Percentiles rank a stretch among this genome's conserved stretches.
Conservation (phyloP, 92 coral and sea anemone genomes). For the Bergia puertoricense region DNA sequence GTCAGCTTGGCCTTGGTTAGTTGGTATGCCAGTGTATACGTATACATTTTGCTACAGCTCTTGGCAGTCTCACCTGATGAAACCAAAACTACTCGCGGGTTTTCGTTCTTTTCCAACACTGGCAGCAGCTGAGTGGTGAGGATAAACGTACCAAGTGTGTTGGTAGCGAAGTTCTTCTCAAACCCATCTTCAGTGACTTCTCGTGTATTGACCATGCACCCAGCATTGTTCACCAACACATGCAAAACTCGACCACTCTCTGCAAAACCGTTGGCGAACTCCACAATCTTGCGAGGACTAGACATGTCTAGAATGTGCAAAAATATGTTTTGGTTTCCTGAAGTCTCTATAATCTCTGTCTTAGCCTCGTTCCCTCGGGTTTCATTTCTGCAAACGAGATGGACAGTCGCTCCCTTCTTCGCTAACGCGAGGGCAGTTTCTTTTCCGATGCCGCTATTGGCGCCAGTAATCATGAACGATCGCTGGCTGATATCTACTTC, state of each 20-base stretch:
- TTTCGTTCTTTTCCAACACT: constrained; percentile 65
- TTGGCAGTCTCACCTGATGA: constrained; percentile 75
- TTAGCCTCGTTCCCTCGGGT: constrained; percentile 90
- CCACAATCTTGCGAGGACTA: constrained; percentile 75
- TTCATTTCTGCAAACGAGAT: constrained; percentile 89
- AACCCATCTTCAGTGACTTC: constrained; percentile 77
- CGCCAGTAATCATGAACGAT: constrained; percentile 93
- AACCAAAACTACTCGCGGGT: constrained; percentile 86
- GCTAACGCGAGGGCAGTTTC: constrained; percentile 76
- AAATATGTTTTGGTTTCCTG: constrained; percentile 75
- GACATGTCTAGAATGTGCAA: constrained; percentile 92
- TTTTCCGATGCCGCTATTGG: constrained; percentile 97
- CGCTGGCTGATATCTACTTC: constrained; percentile 65
- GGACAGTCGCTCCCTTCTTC: constrained; percentile 89
- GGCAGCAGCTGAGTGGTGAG: constrained; percentile 82
- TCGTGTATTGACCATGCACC: constrained; percentile 90
- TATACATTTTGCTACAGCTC: background rate
- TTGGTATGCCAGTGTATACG: too few species aligned
- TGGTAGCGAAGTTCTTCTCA: constrained; percentile 95
- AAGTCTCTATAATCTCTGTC: constrained; percentile 67
- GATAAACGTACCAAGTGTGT: constrained; percentile 88
- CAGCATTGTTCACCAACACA: constrained; percentile 89
- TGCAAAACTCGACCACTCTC: constrained; percentile 68
- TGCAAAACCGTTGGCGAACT: constrained; percentile 76
- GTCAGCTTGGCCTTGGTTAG: too few species aligned